Evolutionary conservation across 2,797 vertebrate genomes (phyloP), one percentile per base, ranked within the genome.

Genomic region (Chloroceryle amazona): DNA sequence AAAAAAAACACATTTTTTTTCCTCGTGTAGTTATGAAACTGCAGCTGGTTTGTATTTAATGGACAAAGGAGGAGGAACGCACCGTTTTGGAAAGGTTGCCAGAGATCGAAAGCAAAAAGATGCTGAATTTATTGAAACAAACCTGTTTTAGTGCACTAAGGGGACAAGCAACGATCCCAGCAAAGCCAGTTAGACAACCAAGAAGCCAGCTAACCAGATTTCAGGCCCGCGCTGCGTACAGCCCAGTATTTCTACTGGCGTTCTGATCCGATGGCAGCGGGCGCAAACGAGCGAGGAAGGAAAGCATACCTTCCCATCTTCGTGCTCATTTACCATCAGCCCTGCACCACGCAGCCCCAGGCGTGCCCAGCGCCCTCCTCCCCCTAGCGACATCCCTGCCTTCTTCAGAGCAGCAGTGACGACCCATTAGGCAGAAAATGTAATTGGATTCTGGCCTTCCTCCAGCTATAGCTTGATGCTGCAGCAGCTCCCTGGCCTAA

Each of bases 381-480:
- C 57, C 89, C 57, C 42, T 17, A 20, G 73, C 66, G 72, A 8
- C 91, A 60, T 42, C 85, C 25, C 75, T 78, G 83, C n/a, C 14
- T 21, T 52, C 81, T 89, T 86, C 94, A 81, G 0, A 31, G 83
- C 85, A 89, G 60, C 90, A 95, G 95, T 95, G 63, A 94, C 66
- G 86, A 97, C n/a, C 91, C 91, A 83, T 89, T 91, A 95, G 75
- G 80, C 87, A 95, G 57, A 62, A 71, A 78, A 83, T n/a, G 57
- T 95, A 95, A 96, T 60, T 93, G 87, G 86, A 62, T 89, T 47
- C 86, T 89, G 87, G 94, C 94, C 90, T 75, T 89, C 41, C 74
- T 93, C 88, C 85, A 95, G 92, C 67, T 86, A 61, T 54, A 90
- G 72, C 74, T 80, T 81, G 49, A 78, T 54, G 84, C 11, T 18